Base-by-base conservation (phyloP, 2,888 invertebrate genomes). In the Malachius bipustulatus region DNA sequence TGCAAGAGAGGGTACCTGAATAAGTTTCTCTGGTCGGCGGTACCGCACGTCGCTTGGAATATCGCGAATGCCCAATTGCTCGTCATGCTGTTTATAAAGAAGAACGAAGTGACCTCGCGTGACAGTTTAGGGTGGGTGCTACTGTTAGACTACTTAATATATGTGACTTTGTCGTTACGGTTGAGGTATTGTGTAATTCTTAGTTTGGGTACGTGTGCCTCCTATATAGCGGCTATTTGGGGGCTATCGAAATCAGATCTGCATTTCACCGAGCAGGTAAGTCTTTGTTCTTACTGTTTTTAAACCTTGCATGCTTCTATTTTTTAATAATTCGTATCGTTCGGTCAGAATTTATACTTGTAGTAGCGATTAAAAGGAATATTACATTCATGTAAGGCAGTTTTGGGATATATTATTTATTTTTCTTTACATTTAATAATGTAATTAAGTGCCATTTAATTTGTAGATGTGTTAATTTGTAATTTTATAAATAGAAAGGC, bases 101-200 rank as follows among this genome's bases (percentile, higher is more conserved):
- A 63, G 52, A 57, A 65, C 57, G 69, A 69, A 46, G 67, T 71
- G 43, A 70, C 70, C 28, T 69, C 73, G 13, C 67, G 79, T 40
- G 77, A 81, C 52, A 70, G 73, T 36, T 65, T 82, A 11, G 79
- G 78, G 16, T 82, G 82, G 82, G 69, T 75, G 14, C 63, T 83
- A 39, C 64, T 83, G 32, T 60, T 81, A 48, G 74, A 78, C 50
- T 84, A 81, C 56, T 64, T 82, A 32, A 71, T 80, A 32, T 82
- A 79, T 58, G 78, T 81, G 36, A 77, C 81, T 10, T 60, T 83
- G 46, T 83, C 83, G 1, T 62, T 83, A 38, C 67, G 79, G 35
- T 59, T 82, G 26, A 64, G 74, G 28, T 73, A 71, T 42, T 75
- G 77, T 49, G 65, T 70, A 26, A 62, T 73, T 31, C 62, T 78